Evolutionary conservation across 2,888 invertebrate genomes (phyloP), one percentile per base, ranked within the genome.

Genomic region (Nymphalis c-album): DNA sequence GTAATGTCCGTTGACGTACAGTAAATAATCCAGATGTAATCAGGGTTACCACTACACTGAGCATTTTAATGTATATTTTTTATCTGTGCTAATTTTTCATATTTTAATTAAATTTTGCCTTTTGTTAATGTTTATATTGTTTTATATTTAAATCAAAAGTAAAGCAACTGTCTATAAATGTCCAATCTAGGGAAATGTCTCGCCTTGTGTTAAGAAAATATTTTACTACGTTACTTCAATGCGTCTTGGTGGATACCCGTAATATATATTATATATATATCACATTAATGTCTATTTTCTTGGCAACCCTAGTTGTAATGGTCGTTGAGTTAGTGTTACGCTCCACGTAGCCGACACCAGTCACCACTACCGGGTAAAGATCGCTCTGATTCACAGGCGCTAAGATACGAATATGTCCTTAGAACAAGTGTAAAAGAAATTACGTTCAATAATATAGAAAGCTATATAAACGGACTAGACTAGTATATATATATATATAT

Each of bases 321-420:
- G 55, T 26, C 60, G 31, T 47, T 51, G 55, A 48, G 55, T 47
- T 50, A 58, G 18, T 64, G 64, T 71, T 64, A 71, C 71, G 71
- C 61, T 69, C 71, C 48, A 58, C 45, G 60, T 55, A 67, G 50
- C 67, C 47, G 58, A 26, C 61, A 58, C 18, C 46, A 67, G 58
- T 20, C 61, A 58, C 18, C 46, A 67, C 69, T 68, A 66, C 71
- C 71, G 68, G 66, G 60, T 63, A 62, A 58, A 68, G 63, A 67
- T 63, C 67, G 72, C 71, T 72, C 71, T 72, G 71, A 72, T 72
- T 72, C 72, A 69, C 72, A 72, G 63, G 48, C 59, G 13, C 61
- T n/a, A 60, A 51, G 60, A 64, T 60, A 64, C 35, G 31, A 26
- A 26, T 45, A 16, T 26, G 17, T 55, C 26, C 26, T 55, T 31